Conservation (phyloP, 2,797 vertebrate species). For the Dipus sagitta region DNA sequence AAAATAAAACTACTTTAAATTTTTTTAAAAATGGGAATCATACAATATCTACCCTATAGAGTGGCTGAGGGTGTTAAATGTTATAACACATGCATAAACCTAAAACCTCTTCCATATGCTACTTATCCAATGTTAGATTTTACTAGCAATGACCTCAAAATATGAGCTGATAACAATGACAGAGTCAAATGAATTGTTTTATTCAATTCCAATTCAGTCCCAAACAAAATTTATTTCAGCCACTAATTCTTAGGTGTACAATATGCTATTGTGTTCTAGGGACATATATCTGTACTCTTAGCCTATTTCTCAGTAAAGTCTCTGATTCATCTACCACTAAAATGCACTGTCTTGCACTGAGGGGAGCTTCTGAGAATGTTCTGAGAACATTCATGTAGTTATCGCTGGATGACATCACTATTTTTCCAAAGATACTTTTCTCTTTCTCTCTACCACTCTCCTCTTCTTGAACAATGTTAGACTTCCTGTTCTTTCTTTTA, state of each 20-base stretch:
- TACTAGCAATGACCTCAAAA: neutral
- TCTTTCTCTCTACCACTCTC: neutral
- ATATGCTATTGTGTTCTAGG: neutral
- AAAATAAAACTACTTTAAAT: no score
- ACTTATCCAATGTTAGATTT: neutral
- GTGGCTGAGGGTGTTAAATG: neutral
- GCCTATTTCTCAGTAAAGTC: neutral
- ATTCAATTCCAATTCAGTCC: neutral
- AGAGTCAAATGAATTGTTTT: constrained; percentile 33
- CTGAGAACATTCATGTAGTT: neutral
- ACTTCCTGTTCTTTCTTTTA: neutral
- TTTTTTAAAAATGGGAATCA: neutral
- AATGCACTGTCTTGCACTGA: neutral
- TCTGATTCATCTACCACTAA: neutral
- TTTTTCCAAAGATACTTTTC: neutral
- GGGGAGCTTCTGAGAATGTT: neutral
- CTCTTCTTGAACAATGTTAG: neutral
- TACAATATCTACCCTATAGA: neutral
- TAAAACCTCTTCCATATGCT: neutral
- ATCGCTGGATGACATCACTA: neutral
- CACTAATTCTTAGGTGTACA: neutral
- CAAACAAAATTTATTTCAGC: neutral
- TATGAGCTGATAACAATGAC: neutral
- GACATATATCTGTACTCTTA: neutral
- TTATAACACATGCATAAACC: neutral